Evolutionary conservation across 2,113 vertebrate species (phyloP).

Genomic region (Rousettus leschenaultii): DNA sequence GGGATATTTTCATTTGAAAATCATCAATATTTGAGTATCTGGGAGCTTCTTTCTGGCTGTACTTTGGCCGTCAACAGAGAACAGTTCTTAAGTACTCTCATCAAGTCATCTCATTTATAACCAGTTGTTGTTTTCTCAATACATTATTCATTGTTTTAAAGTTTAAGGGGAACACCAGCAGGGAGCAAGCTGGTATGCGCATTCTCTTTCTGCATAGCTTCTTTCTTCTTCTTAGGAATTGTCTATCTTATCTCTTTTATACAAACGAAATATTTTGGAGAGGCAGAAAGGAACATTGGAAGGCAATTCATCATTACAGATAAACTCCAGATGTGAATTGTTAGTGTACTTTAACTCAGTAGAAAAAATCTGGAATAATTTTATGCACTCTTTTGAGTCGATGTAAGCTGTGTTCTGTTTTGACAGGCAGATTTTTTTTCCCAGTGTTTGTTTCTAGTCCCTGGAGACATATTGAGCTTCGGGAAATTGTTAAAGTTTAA

Average conservation of each 20-base stretch:
- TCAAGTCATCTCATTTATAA: neutral
- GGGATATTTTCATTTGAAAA: slow-evolving; percentile 30
- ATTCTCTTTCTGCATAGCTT: neutral
- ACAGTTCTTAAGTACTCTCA: neutral
- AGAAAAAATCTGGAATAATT: neutral
- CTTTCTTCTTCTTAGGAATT: neutral
- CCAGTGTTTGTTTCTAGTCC: neutral
- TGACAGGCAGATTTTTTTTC: neutral
- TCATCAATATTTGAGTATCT: neutral
- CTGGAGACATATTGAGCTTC: neutral
- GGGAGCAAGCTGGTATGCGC: neutral
- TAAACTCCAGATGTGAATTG: slow-evolving; percentile 8
- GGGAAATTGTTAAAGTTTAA: neutral
- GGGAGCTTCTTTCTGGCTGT: neutral
- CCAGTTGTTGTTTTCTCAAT: neutral
- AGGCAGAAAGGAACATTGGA: neutral
- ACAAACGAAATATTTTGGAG: slow-evolving; percentile 38
- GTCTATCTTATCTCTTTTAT: slow-evolving; percentile 4
- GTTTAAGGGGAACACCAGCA: neutral
- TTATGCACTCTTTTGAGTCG: neutral
- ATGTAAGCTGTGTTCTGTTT: neutral
- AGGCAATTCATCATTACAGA: slow-evolving; percentile 19
- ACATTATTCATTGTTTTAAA: neutral
- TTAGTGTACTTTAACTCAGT: neutral
- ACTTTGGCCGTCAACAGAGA: neutral